A percentile compares a stretch with the other conserved stretches of the same genome.
These are phyloP conservation scores for Leucoptera coffeella DNA, from an alignment of 2,888 invertebrate genomes.

Conservation along the genomic window DNA sequence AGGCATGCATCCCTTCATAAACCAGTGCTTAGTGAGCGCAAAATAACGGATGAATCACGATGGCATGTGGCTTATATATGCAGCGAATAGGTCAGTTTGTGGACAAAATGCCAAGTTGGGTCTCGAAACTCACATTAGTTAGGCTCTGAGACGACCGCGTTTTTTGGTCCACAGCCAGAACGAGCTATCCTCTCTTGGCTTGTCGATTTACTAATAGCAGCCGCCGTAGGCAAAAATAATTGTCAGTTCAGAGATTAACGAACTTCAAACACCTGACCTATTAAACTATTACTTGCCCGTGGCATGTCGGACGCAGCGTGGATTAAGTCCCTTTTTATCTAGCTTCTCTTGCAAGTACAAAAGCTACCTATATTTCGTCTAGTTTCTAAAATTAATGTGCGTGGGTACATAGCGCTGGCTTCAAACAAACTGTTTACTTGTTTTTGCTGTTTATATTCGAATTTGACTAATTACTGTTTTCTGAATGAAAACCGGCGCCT, in stretches of 20 bases:
- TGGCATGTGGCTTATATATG: no score
- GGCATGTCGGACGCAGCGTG: not conserved
- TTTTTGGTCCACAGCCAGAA: constrained; percentile 51
- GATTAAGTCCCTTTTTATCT: not conserved
- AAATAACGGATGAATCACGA: no score
- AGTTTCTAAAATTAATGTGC: constrained; percentile 6
- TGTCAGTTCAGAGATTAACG: constrained; percentile 50
- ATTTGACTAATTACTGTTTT: constrained; percentile 18
- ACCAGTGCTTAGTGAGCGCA: no score
- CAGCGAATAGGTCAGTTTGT: constrained; percentile 2
- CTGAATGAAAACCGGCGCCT: not conserved
- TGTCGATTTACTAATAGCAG: constrained; percentile 37
- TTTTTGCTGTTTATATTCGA: constrained; percentile 29
- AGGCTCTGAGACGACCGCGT: constrained; percentile 32
- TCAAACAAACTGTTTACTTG: constrained; percentile 38
- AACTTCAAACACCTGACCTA: constrained; percentile 47
- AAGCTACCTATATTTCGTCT: no score
- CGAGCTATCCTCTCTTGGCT: constrained; percentile 48
- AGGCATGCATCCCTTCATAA: no score
- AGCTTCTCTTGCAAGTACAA: not conserved
- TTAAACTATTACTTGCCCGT: no score
- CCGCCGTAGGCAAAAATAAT: constrained; percentile 39
- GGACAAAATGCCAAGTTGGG: constrained; percentile 43
- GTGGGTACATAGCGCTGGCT: constrained; percentile 9
- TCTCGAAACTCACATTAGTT: constrained; percentile 41